phyloP scores from a whole-genome alignment of 35 echinoderm and acorn worm species.

The Ophiothrix spiculata region DNA sequence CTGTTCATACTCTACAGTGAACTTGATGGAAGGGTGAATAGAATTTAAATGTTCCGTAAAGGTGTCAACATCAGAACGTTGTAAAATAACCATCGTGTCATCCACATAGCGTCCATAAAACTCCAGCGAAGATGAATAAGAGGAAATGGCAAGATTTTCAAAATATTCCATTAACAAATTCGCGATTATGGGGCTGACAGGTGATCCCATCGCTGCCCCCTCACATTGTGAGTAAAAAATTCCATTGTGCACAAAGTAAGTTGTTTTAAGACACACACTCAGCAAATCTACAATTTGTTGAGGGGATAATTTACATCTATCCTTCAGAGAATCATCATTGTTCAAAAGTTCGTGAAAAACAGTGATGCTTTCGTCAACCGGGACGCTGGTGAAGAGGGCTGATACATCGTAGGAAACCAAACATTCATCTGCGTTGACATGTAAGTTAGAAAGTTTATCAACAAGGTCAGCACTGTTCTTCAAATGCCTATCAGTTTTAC shows the following conservation, averaged over 20 bases:
- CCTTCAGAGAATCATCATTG: not conserved
- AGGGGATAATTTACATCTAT: not conserved
- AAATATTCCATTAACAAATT: constrained; percentile 21
- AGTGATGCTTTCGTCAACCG: not conserved
- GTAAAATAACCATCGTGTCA: not conserved
- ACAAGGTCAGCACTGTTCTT: constrained; percentile 8
- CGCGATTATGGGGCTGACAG: constrained; percentile 12
- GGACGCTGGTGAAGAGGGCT: not conserved
- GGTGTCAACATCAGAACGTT: not conserved
- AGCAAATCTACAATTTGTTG: constrained; percentile 2
- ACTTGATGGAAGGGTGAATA: not conserved
- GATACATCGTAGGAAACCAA: not conserved
- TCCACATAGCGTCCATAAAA: constrained; percentile 1
- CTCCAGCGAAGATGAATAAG: not conserved
- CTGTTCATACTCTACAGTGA: not conserved
- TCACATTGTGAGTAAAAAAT: not conserved
- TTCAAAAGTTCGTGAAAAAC: not conserved
- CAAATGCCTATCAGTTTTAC: constrained; percentile 1
- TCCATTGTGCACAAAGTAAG: not conserved
- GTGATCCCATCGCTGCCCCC: constrained; percentile 11
- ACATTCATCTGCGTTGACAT: not conserved
- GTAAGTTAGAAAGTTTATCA: constrained; percentile 1
- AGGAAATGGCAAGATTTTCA: not conserved
- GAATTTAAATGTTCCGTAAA: not conserved
- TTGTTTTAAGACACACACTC: not conserved